Base-by-base conservation (phyloP, 2,113 vertebrate genomes). In the Plectropomus leopardus region DNA sequence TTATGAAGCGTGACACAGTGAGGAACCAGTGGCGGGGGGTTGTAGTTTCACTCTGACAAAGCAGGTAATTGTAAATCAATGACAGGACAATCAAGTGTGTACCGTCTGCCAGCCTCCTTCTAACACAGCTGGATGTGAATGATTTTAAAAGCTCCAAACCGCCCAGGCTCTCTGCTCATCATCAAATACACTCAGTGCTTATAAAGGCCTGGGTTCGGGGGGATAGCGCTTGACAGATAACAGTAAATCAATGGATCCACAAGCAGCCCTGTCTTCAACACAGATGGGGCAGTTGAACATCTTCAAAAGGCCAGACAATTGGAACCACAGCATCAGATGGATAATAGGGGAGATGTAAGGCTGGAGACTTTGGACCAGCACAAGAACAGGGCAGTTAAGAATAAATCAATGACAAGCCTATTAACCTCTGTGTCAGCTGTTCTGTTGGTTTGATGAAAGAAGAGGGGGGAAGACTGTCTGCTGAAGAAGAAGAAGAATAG, bases 361-460 rank as follows among this genome's bases (percentile, higher is more conserved):
- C 55, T 69, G 59, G 11, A 61, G 67, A 74, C 59, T 55, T 50
- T 54, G 28, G 36, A 21, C 36, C 44, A 24, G 30, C 0, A 0
- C 24, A 23, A 54, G 48, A 58, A 28, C 15, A 6, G 4, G 24
- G 42, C 61, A 45, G 78, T 69, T 84, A 47, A 83, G 74, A 82
- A 65, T 74, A 79, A 90, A 88, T 90, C 92, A 90, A 76, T 87
- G 78, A 51, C 65, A 86, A 84, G 48, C 77, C 82, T 50, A 79
- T 91, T 83, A 78, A 77, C 67, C 58, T 30, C 24, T 24, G 61
- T 74, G 72, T 67, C 72, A 54, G 50, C 86, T 76, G 48, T 9
- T 83, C 55, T 63, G 53, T 47, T 44, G 67, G 19, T 4, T n/a
- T 30, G 51, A 71, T 65, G 74, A 70, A 65, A 61, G 64, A 73